Percentiles rank a stretch among this genome's conserved stretches.
phyloP scores from a whole-genome alignment of 1,140 invertebrate genomes.

The Brachionus rotundiformis region DNA sequence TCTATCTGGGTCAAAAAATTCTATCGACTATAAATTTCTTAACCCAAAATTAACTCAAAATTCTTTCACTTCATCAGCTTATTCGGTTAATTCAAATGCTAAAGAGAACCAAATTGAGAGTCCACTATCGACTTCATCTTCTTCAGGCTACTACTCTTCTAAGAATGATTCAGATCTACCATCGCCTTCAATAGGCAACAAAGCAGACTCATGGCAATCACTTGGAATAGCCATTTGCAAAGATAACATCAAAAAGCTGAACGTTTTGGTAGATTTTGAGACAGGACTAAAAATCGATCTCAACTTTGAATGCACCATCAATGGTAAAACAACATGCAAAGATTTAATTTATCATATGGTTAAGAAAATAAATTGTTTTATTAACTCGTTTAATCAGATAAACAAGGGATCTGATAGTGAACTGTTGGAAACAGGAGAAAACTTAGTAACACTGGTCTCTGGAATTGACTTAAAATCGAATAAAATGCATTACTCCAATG shows the following conservation, averaged over 20 bases:
- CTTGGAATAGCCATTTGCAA: not conserved
- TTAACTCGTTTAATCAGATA: slow-evolving; percentile 35
- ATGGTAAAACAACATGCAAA: slow-evolving; percentile 26
- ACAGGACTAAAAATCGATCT: slow-evolving; percentile 45
- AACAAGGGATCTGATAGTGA: not conserved
- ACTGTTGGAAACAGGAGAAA: not conserved
- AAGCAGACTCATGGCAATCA: not conserved
- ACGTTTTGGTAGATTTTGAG: slow-evolving; percentile 41
- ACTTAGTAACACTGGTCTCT: not conserved
- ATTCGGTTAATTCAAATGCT: slow-evolving; percentile 16
- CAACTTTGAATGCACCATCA: slow-evolving; percentile 45
- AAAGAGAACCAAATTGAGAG: slow-evolving; percentile 1
- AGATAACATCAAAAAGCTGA: not conserved
- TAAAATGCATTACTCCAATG: not conserved
- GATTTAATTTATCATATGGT: slow-evolving; percentile 39
- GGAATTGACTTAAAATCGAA: not conserved
- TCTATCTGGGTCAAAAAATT: not conserved
- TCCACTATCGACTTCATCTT: slow-evolving; percentile 31
- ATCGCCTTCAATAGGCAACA: not conserved
- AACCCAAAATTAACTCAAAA: slow-evolving; percentile 25
- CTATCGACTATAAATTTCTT: slow-evolving; percentile 26
- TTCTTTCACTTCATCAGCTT: slow-evolving; percentile 10
- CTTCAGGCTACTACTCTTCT: slow-evolving; percentile 37
- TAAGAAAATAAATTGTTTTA: slow-evolving; percentile 25
- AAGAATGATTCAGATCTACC: slow-evolving; percentile 18